Evolutionary conservation across 2,888 invertebrate species (phyloP).

Genomic region (Melieria crassipennis): DNA sequence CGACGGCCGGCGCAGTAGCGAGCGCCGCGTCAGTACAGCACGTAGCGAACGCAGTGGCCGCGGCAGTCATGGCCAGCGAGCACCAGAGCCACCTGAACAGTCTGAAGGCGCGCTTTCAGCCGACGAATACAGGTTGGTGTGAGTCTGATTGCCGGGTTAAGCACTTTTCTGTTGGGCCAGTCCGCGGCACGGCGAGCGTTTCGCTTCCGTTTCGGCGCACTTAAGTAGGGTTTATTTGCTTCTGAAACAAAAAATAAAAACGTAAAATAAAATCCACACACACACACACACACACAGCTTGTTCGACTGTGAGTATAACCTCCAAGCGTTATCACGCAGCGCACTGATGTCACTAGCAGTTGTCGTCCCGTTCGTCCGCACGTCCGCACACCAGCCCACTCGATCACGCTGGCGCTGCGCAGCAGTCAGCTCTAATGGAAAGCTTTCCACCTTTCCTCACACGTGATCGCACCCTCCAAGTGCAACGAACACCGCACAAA

Average conservation of each 20-base stretch:
- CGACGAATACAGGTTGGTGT: slow-evolving; percentile 55
- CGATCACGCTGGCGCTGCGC: not conserved
- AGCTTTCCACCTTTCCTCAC: slow-evolving; percentile 16
- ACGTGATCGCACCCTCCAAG: slow-evolving; percentile 18
- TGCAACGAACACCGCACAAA: slow-evolving; percentile 1
- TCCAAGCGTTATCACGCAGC: not conserved
- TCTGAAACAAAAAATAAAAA: slow-evolving; percentile 19
- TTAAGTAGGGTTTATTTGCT: slow-evolving; percentile 41
- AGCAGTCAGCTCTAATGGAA: slow-evolving; percentile 5
- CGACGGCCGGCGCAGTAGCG: slow-evolving; percentile 32
- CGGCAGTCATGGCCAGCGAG: slow-evolving; percentile 57
- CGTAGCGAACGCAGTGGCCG: slow-evolving; percentile 59
- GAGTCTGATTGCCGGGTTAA: not conserved
- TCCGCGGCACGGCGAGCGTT: slow-evolving; percentile 17
- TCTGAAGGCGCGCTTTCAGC: slow-evolving; percentile 55
- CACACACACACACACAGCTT: too few relatives aligned
- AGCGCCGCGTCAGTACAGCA: slow-evolving; percentile 52
- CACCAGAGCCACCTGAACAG: slow-evolving; percentile 56
- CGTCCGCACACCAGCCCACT: not conserved
- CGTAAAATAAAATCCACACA: too few relatives aligned
- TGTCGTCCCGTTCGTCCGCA: slow-evolving; percentile 4
- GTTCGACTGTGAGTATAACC: too few relatives aligned
- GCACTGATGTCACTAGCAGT: slow-evolving; percentile 19
- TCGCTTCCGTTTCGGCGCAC: slow-evolving; percentile 26
- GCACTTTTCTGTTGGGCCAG: slow-evolving; percentile 22